Conservation (phyloP, 2,888 invertebrate species). For the Linyphia triangularis region DNA sequence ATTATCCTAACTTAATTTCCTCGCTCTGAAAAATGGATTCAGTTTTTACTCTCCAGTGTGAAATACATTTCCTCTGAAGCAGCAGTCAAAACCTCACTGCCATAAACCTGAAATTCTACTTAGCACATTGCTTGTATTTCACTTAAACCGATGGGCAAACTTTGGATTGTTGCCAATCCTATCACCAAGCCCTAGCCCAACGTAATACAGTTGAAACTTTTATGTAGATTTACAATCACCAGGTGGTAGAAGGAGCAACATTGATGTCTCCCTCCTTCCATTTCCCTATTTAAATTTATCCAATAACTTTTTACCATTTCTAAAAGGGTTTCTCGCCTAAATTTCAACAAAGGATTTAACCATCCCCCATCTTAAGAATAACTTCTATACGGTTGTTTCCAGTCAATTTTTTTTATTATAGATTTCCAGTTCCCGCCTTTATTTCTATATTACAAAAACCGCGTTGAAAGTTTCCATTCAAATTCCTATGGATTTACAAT, state of each 20-base stretch:
- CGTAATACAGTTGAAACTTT: slow-evolving; percentile 5
- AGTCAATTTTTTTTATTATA: too few relatives aligned
- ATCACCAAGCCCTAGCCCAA: neutral
- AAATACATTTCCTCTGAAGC: neutral
- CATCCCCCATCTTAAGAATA: too few relatives aligned
- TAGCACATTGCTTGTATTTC: slow-evolving; percentile 2
- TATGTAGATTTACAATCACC: slow-evolving; percentile 18
- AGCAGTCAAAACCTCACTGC: neutral
- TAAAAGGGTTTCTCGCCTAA: neutral
- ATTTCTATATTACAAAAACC: too few relatives aligned
- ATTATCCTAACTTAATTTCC: neutral
- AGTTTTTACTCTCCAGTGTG: neutral
- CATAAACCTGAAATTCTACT: neutral
- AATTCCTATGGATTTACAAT: slow-evolving; percentile 40
- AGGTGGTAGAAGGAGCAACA: neutral
- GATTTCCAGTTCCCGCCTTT: too few relatives aligned
- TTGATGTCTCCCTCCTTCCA: neutral
- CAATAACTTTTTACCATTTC: slow-evolving; percentile 18
- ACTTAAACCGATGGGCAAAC: neutral
- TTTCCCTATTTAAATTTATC: slow-evolving; percentile 28
- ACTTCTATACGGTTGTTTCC: too few relatives aligned
- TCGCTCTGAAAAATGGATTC: neutral
- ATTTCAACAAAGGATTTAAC: slow-evolving; percentile 18
- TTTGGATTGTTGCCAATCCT: slow-evolving; percentile 22
- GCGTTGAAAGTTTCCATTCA: slow-evolving; percentile 24